phyloP scores from a whole-genome alignment of 2,113 vertebrate species.

The Nycticorax nycticorax region DNA sequence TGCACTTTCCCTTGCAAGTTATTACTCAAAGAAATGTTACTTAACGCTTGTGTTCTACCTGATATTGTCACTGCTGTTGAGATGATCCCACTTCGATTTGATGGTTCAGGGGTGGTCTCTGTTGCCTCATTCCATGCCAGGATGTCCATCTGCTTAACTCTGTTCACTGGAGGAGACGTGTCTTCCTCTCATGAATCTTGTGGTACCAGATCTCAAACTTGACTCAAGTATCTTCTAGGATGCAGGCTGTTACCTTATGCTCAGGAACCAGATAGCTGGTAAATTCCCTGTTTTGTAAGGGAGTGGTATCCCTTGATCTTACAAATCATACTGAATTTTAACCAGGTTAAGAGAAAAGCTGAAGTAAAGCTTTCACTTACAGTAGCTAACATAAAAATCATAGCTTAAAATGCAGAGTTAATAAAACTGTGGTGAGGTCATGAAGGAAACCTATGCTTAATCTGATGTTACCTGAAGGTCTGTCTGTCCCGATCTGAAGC shows the following conservation, averaged over 20 bases:
- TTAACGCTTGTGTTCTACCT: not conserved
- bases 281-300: not conserved
- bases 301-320: not conserved
- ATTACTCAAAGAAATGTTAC: not conserved
- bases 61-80: not conserved
- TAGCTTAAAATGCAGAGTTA: not conserved
- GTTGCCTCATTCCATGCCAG: not conserved
- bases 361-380: not conserved
- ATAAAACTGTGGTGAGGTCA: not conserved
- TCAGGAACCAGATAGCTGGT: not conserved
- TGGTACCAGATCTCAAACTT: not conserved
- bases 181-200: not conserved
- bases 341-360: not conserved
- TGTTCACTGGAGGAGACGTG: not conserved
- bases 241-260: not conserved
- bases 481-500: not conserved
- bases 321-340: not conserved
- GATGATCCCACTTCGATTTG: not conserved
- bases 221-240: not conserved
- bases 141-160: not conserved
- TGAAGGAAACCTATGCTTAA: not conserved
- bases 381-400: not conserved
- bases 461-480: no score
- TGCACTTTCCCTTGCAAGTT: not conserved
- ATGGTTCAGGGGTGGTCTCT: not conserved